These are phyloP conservation scores for Solenopsis invicta DNA, from an alignment of 1,140 invertebrate species.

Conservation along the genomic window DNA sequence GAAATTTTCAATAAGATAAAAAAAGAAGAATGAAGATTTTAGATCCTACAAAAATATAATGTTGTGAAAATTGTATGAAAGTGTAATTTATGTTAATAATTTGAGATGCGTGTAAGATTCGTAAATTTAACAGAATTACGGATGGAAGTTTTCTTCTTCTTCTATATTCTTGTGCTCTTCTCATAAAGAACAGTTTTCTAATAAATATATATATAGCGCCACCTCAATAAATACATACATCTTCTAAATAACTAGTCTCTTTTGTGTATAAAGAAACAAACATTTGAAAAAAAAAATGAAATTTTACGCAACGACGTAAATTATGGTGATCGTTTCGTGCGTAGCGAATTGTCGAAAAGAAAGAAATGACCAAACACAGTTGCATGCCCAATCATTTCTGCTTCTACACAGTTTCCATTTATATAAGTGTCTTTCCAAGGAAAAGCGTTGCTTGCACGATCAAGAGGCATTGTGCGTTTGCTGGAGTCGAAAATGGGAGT, in stretches of 20 bases:
- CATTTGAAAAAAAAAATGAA: not conserved
- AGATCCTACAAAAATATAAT: not conserved
- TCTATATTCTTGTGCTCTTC: not conserved
- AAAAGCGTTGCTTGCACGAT: not conserved
- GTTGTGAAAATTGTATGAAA: not conserved
- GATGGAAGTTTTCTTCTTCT: not conserved
- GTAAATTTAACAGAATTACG: not conserved
- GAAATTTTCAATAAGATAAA: not conserved
- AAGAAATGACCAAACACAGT: not conserved
- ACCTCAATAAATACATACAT: not conserved
- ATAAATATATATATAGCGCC: not conserved
- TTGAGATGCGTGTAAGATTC: not conserved
- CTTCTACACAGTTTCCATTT: not conserved
- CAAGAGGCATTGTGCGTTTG: conserved; percentile 55
- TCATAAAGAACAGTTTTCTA: not conserved
- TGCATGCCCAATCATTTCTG: not conserved
- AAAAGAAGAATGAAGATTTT: not conserved
- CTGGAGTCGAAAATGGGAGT: not conserved
- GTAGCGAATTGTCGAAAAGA: conserved; percentile 2
- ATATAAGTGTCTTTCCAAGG: not conserved
- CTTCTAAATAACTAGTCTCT: not conserved
- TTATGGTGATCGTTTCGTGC: not conserved
- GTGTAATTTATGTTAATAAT: too few relatives aligned
- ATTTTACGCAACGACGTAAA: not conserved
- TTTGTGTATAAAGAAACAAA: not conserved